These are phyloP conservation scores for Ramazzottius varieornatus DNA, from an alignment of 2,888 invertebrate genomes.

Conservation along the genomic window DNA sequence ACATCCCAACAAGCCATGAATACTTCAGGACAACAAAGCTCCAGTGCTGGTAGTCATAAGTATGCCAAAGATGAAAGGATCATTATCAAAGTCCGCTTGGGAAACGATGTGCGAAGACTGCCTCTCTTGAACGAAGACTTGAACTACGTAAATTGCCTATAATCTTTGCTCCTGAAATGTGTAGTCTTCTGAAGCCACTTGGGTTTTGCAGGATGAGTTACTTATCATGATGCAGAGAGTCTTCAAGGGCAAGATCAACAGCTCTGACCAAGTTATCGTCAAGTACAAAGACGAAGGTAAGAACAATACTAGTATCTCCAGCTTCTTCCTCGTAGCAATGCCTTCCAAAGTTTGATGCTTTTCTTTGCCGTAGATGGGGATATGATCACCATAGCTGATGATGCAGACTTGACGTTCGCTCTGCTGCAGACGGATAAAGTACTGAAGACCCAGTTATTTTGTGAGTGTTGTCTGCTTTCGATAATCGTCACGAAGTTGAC, in stretches of 20 bases:
- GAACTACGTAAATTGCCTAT: conserved; percentile 27
- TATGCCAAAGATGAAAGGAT: conserved; percentile 7
- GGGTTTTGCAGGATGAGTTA: conserved; percentile 28
- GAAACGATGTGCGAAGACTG: conserved; percentile 38
- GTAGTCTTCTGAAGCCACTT: too few relatives aligned
- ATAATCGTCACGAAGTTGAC: too few relatives aligned
- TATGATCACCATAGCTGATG: conserved; percentile 41
- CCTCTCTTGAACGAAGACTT: conserved; percentile 44
- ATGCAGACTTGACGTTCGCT: conserved; percentile 39
- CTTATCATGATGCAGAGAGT: conserved; percentile 45
- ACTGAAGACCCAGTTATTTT: conserved; percentile 35
- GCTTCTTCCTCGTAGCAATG: neutral
- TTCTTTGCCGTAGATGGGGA: conserved; percentile 33
- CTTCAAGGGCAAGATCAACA: conserved; percentile 34
- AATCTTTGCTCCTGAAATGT: too few relatives aligned
- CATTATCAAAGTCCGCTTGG: conserved; percentile 30
- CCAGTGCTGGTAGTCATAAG: too few relatives aligned
- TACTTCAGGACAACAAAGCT: too few relatives aligned
- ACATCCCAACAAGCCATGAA: too few relatives aligned
- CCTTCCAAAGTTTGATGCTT: neutral
- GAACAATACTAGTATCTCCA: neutral
- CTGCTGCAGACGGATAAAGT: conserved; percentile 38
- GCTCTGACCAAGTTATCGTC: conserved; percentile 37
- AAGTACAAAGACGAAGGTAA: conserved; percentile 44
- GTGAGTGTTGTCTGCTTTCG: too few relatives aligned